These are phyloP conservation scores for Syrista parreyssii DNA, from an alignment of 2,888 invertebrate genomes.

Conservation along the genomic window DNA sequence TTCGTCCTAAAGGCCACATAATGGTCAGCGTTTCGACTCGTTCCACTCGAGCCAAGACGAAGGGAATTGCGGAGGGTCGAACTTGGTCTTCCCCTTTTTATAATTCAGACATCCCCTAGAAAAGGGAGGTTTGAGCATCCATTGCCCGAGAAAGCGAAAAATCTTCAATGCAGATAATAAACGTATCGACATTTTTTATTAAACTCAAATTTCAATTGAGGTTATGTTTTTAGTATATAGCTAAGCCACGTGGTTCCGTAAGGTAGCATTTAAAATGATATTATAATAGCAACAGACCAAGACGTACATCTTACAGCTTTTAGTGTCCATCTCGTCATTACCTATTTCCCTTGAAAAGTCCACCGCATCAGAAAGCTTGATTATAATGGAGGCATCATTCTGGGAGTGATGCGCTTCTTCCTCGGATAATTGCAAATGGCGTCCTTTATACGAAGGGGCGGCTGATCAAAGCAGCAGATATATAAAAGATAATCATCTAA, in stretches of 20 bases:
- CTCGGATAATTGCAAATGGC: slow-evolving; percentile 62
- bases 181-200: not conserved
- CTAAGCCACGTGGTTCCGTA: not conserved
- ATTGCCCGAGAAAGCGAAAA: not conserved
- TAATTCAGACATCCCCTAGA: not conserved
- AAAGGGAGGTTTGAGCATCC: not conserved
- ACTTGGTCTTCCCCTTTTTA: not conserved
- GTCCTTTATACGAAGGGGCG: slow-evolving; percentile 48
- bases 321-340: not conserved
- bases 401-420: slow-evolving; percentile 46
- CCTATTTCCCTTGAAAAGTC: not conserved
- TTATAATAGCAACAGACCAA: not conserved
- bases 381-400: slow-evolving; percentile 65
- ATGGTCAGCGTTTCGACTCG: slow-evolving; percentile 29
- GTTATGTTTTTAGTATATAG: not conserved
- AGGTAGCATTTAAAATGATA: not conserved
- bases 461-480: slow-evolving; percentile 58
- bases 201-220: not conserved
- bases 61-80: not conserved
- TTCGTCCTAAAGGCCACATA: slow-evolving; percentile 54
- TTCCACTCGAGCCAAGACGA: not conserved
- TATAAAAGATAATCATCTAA: slow-evolving; percentile 61
- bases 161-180: not conserved
- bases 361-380: slow-evolving; percentile 39
- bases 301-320: not conserved